phyloP scores from a whole-genome alignment of 2,113 vertebrate species.

The Dicentrarchus labrax region DNA sequence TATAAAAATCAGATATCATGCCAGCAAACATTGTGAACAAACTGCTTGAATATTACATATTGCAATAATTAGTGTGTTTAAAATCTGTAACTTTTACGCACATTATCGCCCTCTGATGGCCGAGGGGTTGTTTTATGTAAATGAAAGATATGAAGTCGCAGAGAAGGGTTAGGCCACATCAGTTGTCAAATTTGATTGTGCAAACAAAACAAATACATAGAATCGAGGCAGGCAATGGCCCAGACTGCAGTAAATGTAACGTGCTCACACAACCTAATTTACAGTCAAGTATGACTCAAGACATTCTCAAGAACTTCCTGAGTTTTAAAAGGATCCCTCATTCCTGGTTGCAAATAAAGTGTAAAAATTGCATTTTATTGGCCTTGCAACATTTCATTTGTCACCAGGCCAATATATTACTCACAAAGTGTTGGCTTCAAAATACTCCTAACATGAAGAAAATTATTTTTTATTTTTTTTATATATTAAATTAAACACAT shows the following conservation, averaged over 20 bases:
- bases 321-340: neutral
- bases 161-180: neutral
- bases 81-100: constrained; percentile 15
- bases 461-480: neutral
- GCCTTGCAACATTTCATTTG: neutral
- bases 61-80: constrained; percentile 25
- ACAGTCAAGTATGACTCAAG: neutral
- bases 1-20: constrained; percentile 43
- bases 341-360: neutral
- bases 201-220: neutral
- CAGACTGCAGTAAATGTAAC: neutral
- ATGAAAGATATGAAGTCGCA: neutral
- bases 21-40: constrained; percentile 50
- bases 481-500: neutral
- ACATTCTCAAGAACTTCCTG: neutral
- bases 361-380: neutral
- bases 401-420: neutral
- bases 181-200: neutral
- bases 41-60: constrained; percentile 18
- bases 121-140: neutral
- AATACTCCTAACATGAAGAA: neutral
- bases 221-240: neutral
- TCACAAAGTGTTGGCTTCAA: neutral
- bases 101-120: neutral
- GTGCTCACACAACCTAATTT: neutral